Percentiles rank a stretch among this genome's conserved stretches.
Evolutionary conservation across 2,888 invertebrate genomes (phyloP).

Genomic region (Acheta domesticus): DNA sequence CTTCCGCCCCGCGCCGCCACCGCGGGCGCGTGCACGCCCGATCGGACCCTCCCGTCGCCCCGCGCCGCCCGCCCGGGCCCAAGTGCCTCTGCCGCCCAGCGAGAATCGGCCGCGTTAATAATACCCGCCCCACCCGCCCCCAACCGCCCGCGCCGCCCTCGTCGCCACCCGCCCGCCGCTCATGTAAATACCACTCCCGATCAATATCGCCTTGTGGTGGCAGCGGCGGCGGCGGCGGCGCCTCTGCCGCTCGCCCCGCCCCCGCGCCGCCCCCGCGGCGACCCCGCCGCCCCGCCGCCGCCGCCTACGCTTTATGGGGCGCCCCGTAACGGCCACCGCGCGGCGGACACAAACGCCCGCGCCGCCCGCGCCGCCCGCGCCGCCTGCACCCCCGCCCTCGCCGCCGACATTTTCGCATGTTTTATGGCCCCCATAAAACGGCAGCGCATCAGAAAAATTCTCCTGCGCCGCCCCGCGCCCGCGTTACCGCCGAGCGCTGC

Average conservation of each 20-base stretch:
- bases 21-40: too few relatives aligned
- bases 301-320: conserved; percentile 24
- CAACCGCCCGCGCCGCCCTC: not conserved
- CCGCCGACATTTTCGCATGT: conserved; percentile 31
- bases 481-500: too few relatives aligned
- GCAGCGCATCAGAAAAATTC: conserved; percentile 20
- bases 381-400: not conserved
- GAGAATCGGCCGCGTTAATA: not conserved
- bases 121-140: not conserved
- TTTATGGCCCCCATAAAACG: conserved; percentile 34
- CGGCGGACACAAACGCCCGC: conserved; percentile 19
- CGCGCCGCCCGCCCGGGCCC: not conserved
- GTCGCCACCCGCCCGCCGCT: not conserved
- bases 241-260: not conserved
- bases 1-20: too few relatives aligned
- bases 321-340: conserved; percentile 32
- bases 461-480: not conserved
- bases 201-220: not conserved
- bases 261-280: not conserved
- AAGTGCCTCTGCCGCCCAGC: not conserved
- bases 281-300: not conserved
- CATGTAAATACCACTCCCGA: conserved; percentile 20
- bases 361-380: not conserved
- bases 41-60: too few relatives aligned
- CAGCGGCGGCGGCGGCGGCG: conserved; percentile 20